Base-by-base conservation (phyloP, 2,888 invertebrate genomes). In the Dryobotodes eremita region DNA sequence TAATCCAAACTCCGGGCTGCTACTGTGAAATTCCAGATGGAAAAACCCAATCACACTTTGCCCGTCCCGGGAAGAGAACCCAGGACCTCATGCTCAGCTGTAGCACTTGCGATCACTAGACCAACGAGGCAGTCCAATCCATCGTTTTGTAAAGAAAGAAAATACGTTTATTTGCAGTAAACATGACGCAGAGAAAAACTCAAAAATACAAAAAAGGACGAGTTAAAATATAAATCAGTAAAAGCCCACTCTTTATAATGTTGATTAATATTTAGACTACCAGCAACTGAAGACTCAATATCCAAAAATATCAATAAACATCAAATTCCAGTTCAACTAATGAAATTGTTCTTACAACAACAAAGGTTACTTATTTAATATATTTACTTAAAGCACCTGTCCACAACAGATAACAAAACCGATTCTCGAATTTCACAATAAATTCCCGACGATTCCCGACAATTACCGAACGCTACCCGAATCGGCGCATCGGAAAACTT, bases 401-500 rank as follows among this genome's bases (percentile, higher is more conserved):
- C 10, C 13, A 79, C 69, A 70, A 75, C 65, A 62, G 20, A 70
- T 65, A 78, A 77, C 82, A 53, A 73, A 74, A 70, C 69, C 31
- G 26, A 72, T 55, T 55, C 7, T 66, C 42, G 31, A 55, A 71
- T 62, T 75, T 78, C 53, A 71, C 72, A 71, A 84, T 84, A 78
- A 81, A 64, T 55, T 64, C 48, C 55, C 48, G 64, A 71, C 42
- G 64, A 75, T 71, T 74, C 23, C n/a, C 76, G 70, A 77, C 75
- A 69, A 66, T 73, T 71, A 59, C 46, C 71, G 74, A 65, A 65
- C 55, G 46, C 70, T 62, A 61, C 79, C 75, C 78, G 76, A 71
- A 70, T 70, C 71, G 66, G 77, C 79, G 80, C 80, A 86, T 86
- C 84, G 82, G 77, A 85, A 88, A 92, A 92, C 87, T 93, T 93